Base-by-base conservation (phyloP, 2,888 invertebrate species). In the Ferrisia virgata region DNA sequence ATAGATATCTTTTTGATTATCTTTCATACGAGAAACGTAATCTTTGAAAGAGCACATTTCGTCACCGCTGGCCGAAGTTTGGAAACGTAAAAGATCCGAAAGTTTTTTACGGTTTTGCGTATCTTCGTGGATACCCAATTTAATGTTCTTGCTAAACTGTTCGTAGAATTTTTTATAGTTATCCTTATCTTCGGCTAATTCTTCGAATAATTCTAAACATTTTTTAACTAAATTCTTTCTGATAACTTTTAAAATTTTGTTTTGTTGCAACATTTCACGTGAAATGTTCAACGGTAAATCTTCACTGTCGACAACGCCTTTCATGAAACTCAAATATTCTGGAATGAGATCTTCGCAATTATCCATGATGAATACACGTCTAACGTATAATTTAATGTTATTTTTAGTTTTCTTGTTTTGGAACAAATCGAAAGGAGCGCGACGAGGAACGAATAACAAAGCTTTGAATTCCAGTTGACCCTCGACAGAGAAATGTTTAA, bases 331-430 rank as follows among this genome's bases (percentile, higher is more conserved):
- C 86, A 99, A 91, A 90, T 99, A 99, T 89, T 99, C 98, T 0
- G 99, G 99, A 88, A 99, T 99, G n/a, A 99, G 91, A 88, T 99
- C 99, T 88, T 99, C 98, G 88, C 99, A 99, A 91, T 99, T 99
- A 90, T 99, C 99, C 98, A 99, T 99, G 89, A 99, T 99, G 92
- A 99, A 99, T 0, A 99, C 99, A 86, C 99, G 92, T 83, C 99
- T 93, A 0, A 99, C 99, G 87, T 99, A 99, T 88, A 99, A 89
- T 88, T 99, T 99, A 88, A 99, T 99, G 91, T 98, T 97, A 91
- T 99, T 99, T 91, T 98, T 97, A 89, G 95, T 94, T 89, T 98
- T 99, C 90, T 96, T 96, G 91, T 97, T 98, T 88, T 99, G 99
- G 87, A 99, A 99, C 78, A 99, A 92, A 90, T 99, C 99, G 89